These are phyloP conservation scores for Tetragonula clypearis DNA, from an alignment of 1,140 invertebrate genomes.

Conservation along the genomic window DNA sequence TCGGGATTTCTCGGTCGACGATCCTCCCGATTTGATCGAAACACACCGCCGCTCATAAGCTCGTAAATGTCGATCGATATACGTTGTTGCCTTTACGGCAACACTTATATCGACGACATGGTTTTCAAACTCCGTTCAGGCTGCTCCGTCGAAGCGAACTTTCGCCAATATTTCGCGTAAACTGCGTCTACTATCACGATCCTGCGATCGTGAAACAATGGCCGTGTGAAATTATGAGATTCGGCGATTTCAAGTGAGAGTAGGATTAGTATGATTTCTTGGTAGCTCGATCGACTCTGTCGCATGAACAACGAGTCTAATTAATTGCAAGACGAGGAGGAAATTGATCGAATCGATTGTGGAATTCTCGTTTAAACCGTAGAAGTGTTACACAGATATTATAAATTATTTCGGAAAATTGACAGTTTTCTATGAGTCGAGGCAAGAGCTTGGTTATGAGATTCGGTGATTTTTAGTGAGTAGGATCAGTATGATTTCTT, in stretches of 20 bases:
- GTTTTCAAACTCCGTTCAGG: not conserved
- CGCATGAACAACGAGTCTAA: not conserved
- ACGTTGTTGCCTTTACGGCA: not conserved
- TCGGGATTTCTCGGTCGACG: slow-evolving; percentile 30
- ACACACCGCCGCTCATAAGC: not conserved
- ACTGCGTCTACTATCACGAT: not conserved
- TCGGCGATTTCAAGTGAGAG: not conserved
- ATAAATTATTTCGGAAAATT: too few relatives aligned
- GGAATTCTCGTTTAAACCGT: not conserved
- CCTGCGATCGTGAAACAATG: not conserved
- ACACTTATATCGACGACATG: not conserved
- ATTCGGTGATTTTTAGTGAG: not conserved
- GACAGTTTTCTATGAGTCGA: too few relatives aligned
- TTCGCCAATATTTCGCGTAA: not conserved
- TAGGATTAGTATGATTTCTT: not conserved
- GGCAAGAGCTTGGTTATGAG: not conserved
- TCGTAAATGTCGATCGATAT: not conserved
- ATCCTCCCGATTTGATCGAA: not conserved
- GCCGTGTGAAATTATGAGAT: not conserved
- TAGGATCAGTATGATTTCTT: not conserved
- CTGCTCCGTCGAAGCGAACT: not conserved
- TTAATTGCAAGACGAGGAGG: not conserved
- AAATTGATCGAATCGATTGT: not conserved
- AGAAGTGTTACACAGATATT: too few relatives aligned
- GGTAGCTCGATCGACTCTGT: not conserved